Evolutionary conservation across 2,888 invertebrate species (phyloP), one percentile per base, ranked within the genome.

Genomic region (Antitype chi): DNA sequence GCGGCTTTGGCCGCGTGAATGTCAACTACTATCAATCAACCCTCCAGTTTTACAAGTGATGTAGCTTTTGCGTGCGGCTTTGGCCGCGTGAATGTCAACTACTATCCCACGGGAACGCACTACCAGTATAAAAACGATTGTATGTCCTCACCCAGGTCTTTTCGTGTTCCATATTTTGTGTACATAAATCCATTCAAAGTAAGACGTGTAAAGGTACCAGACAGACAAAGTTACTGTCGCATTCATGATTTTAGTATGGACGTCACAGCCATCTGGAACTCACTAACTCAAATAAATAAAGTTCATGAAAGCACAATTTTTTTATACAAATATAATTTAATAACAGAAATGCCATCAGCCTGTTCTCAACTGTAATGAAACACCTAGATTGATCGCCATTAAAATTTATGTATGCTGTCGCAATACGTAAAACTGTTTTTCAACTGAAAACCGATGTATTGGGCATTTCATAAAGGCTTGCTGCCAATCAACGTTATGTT

Each of bases 321-420:
- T 9, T 13, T 32, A 28, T 6, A 15, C 15, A 57, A 62, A 76
- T 38, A 63, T 55, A 13, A 75, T 79, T 78, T 53, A 71, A 81
- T 66, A 82, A 76, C 70, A 77, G 70, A 75, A 79, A 72, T 38
- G n/a, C 59, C 60, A 43, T 53, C 70, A 69, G 47, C 9, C 20
- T 11, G 72, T 52, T 73, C 74, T 76, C 73, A 70, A 77, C 76
- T 75, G 73, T 80, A 81, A 86, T 84, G 57, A 80, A 88, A 81
- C 76, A 68, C 49, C 66, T 80, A 70, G 76, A 81, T 86, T 84
- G 76, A 84, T 72, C 74, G 74, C 87, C 81, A 88, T 88, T 78
- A 81, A 86, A 88, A 80, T 77, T 76, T 80, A 28, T 70, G 81
- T 63, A 23, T 73, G 63, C 53, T 52, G 43, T 82, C 13, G 81